phyloP scores from a whole-genome alignment of 2,888 invertebrate genomes.

The Drosophila borborema region DNA sequence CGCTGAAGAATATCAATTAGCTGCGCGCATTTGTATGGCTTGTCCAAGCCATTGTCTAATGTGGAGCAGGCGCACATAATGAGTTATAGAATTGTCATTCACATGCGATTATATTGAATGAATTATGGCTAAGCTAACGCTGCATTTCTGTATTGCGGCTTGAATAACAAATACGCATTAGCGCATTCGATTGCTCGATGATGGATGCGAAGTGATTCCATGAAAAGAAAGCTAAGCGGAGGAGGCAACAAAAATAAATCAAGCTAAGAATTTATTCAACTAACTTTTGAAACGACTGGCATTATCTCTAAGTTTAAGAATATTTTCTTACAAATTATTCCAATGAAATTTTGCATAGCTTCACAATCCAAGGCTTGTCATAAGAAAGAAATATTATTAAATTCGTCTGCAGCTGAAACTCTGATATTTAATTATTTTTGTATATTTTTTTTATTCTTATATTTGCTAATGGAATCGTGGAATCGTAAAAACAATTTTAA shows the following conservation, averaged over 20 bases:
- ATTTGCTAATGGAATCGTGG: too few relatives aligned
- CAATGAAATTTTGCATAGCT: too few relatives aligned
- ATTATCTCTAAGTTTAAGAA: not conserved
- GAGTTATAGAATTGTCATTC: slow-evolving; percentile 71
- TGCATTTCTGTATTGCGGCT: slow-evolving; percentile 43
- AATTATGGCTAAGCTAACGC: slow-evolving; percentile 42
- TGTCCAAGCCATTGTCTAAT: slow-evolving; percentile 56
- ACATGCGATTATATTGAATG: slow-evolving; percentile 54
- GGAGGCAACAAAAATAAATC: not conserved
- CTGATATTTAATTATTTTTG: too few relatives aligned
- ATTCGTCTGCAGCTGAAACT: too few relatives aligned
- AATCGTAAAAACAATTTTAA: too few relatives aligned
- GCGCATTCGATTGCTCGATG: slow-evolving; percentile 16
- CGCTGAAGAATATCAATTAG: slow-evolving; percentile 70
- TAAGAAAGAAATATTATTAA: too few relatives aligned
- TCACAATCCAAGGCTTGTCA: too few relatives aligned
- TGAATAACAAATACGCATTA: slow-evolving; percentile 48
- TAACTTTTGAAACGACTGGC: not conserved
- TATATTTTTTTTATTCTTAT: too few relatives aligned
- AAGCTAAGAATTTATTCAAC: not conserved
- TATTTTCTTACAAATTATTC: too few relatives aligned
- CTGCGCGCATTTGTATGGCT: slow-evolving; percentile 25
- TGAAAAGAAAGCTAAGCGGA: slow-evolving; percentile 7
- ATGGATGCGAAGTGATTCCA: slow-evolving; percentile 17
- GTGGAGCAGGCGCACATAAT: slow-evolving; percentile 67